A percentile compares a stretch with the other conserved stretches of the same genome.
phyloP scores from a whole-genome alignment of 1,140 invertebrate genomes.

The Platyura marginata region DNA sequence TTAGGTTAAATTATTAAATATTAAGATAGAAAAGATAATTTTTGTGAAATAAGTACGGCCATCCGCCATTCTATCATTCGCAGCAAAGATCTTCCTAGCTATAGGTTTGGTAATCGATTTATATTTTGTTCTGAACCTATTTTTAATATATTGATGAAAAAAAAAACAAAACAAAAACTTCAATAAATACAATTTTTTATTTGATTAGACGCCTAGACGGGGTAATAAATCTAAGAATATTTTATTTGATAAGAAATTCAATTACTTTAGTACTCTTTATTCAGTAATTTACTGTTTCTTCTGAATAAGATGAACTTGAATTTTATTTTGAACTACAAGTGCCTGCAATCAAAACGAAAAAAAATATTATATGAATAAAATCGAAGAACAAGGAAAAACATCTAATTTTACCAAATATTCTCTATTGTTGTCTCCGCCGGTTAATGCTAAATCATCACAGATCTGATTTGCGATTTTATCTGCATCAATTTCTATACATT shows the following conservation, averaged over 20 bases:
- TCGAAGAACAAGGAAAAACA: not conserved
- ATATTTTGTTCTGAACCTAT: not conserved
- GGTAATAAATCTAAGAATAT: not conserved
- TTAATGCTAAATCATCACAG: not conserved
- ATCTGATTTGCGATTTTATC: not conserved
- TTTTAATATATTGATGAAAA: no score
- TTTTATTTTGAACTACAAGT: not conserved
- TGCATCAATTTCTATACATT: not conserved
- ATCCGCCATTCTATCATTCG: no score
- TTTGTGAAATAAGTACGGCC: no score
- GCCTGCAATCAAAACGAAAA: not conserved
- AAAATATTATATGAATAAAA: not conserved
- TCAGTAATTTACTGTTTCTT: not conserved
- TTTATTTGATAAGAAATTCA: not conserved
- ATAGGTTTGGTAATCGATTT: not conserved
- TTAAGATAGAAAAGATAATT: no score
- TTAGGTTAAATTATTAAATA: no score
- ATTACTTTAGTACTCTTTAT: not conserved
- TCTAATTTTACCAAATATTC: constrained; percentile 2
- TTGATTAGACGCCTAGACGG: no score
- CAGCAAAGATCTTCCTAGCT: no score
- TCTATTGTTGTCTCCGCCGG: not conserved
- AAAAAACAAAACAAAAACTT: no score
- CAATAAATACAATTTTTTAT: no score
- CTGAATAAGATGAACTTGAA: not conserved